Evolutionary conservation across 30 jellyfish, hydroid and myxozoan species (phyloP).

Genomic region (Mastigias papua): DNA sequence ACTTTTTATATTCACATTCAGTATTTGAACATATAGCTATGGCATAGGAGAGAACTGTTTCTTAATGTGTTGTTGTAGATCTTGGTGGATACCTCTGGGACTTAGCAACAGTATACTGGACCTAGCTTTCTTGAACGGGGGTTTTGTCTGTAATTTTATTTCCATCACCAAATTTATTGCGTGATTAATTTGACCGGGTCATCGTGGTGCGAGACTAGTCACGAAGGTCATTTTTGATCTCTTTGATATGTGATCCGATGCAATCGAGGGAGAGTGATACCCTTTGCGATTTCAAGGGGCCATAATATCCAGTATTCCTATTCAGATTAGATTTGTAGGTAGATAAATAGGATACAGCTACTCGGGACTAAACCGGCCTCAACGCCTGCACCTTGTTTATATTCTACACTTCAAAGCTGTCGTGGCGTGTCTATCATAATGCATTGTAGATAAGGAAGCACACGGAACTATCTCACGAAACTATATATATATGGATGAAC

Average conservation of each 20-base stretch:
- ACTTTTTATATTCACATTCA: too few relatives aligned
- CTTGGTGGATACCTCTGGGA: background rate
- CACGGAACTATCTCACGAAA: too few relatives aligned
- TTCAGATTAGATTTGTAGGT: too few relatives aligned
- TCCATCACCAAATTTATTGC: slow-evolving; percentile 4
- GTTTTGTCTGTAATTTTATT: background rate
- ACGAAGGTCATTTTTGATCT: slow-evolving; percentile 19
- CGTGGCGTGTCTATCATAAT: too few relatives aligned
- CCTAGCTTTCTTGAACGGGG: background rate
- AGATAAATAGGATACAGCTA: too few relatives aligned
- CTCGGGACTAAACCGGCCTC: too few relatives aligned
- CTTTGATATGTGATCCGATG: background rate
- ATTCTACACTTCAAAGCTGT: too few relatives aligned
- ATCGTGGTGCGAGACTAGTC: slow-evolving; percentile 25
- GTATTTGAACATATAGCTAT: too few relatives aligned
- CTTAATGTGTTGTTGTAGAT: background rate
- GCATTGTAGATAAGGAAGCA: too few relatives aligned
- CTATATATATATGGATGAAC: too few relatives aligned
- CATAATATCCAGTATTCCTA: too few relatives aligned
- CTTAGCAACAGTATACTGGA: background rate
- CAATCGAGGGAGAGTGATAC: background rate
- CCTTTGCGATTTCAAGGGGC: background rate
- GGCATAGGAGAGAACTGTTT: background rate
- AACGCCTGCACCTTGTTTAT: too few relatives aligned
- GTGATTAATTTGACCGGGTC: slow-evolving; percentile 61